These are phyloP conservation scores for Perca schrenkii DNA, from an alignment of 2,113 vertebrate genomes.

Conservation along the genomic window DNA sequence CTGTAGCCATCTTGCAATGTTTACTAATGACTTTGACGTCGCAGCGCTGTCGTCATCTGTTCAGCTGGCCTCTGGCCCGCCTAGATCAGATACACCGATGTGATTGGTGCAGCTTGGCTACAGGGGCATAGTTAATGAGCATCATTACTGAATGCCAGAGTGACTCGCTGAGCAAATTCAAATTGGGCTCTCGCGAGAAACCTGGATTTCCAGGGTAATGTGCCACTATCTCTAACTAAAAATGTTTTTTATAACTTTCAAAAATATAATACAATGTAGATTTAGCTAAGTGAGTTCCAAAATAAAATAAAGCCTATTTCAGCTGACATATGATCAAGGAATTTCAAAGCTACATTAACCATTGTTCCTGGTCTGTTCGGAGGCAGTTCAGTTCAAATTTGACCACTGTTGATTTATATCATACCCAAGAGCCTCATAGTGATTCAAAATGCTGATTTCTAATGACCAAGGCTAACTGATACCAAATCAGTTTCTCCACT, in stretches of 20 bases:
- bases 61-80: too few species aligned
- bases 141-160: too few species aligned
- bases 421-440: neutral
- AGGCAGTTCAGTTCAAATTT: neutral
- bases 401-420: neutral
- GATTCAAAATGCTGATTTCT: neutral
- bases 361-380: neutral
- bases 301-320: neutral
- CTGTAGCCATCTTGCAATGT: too few species aligned
- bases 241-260: neutral
- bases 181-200: too few species aligned
- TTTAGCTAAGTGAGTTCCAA: neutral
- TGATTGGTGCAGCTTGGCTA: too few species aligned
- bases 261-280: slow-evolving; percentile 12
- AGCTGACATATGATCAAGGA: neutral
- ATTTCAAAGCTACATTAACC: slow-evolving; percentile 24
- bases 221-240: neutral
- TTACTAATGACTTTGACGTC: too few species aligned
- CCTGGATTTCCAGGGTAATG: neutral
- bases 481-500: neutral
- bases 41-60: too few species aligned
- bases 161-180: too few species aligned
- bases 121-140: too few species aligned
- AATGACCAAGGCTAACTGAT: slow-evolving; percentile 13
- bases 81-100: too few species aligned